These are phyloP conservation scores for Dorcus parallelipipedus DNA, from an alignment of 2,888 invertebrate species.

Conservation along the genomic window DNA sequence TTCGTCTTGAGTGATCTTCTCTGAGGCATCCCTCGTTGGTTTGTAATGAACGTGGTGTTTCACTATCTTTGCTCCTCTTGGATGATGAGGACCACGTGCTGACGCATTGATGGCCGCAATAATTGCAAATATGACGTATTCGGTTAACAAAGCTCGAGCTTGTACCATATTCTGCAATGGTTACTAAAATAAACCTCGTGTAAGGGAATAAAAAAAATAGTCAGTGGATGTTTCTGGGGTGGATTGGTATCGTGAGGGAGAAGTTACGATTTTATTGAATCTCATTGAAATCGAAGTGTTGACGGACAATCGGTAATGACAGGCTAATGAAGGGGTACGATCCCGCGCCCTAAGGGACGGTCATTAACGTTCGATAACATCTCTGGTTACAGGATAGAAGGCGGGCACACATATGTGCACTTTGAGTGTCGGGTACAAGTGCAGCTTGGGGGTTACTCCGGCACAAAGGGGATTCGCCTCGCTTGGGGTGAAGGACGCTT, in stretches of 20 bases:
- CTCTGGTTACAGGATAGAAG: constrained; percentile 44
- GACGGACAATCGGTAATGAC: constrained; percentile 43
- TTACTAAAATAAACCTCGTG: too few relatives aligned
- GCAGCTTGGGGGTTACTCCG: constrained; percentile 27
- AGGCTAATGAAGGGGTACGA: constrained; percentile 45
- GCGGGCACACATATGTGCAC: constrained; percentile 42
- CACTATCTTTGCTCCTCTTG: constrained; percentile 51
- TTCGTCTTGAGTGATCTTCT: constrained; percentile 66
- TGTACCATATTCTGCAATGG: too few relatives aligned
- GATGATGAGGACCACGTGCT: constrained; percentile 65
- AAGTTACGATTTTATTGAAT: constrained; percentile 39
- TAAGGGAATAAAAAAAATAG: too few relatives aligned
- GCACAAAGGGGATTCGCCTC: not conserved
- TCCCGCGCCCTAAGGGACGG: constrained; percentile 37
- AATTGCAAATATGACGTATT: too few relatives aligned
- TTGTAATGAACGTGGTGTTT: constrained; percentile 58
- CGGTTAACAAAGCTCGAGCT: too few relatives aligned
- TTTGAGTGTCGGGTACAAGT: constrained; percentile 46
- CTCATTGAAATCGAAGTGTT: constrained; percentile 45
- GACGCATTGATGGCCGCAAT: not conserved
- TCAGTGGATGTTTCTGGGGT: too few relatives aligned
- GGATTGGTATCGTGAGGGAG: not conserved
- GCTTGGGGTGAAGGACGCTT: too few relatives aligned
- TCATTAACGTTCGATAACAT: constrained; percentile 49
- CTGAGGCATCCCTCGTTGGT: constrained; percentile 52